phyloP scores from a whole-genome alignment of 2,888 invertebrate species.

The Cataglyphis albicans region DNA sequence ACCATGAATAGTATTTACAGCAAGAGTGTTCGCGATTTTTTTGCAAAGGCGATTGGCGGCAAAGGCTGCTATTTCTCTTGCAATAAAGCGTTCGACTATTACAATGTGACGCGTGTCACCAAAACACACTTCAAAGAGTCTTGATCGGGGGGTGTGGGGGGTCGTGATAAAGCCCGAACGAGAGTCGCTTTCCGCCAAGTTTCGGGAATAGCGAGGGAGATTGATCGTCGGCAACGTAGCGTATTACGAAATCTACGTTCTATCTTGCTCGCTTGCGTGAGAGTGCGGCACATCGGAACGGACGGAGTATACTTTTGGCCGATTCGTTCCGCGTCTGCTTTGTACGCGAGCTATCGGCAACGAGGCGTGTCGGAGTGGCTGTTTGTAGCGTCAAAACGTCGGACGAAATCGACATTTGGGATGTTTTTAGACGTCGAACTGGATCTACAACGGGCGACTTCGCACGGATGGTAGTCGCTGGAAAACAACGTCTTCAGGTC shows the following conservation, averaged over 20 bases:
- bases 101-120: slow-evolving; percentile 29
- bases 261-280: neutral
- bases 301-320: slow-evolving; percentile 35
- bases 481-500: neutral
- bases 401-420: slow-evolving; percentile 41
- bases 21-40: neutral
- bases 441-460: slow-evolving; percentile 1
- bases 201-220: neutral
- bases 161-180: slow-evolving; percentile 18
- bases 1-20: neutral
- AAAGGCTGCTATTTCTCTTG: slow-evolving; percentile 11
- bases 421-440: slow-evolving; percentile 41
- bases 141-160: neutral
- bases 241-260: slow-evolving; percentile 33
- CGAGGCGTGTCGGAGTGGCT: slow-evolving; percentile 59
- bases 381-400: slow-evolving; percentile 58
- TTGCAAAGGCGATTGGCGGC: slow-evolving; percentile 11
- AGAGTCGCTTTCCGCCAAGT: slow-evolving; percentile 14
- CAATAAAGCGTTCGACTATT: slow-evolving; percentile 17
- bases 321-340: slow-evolving; percentile 51
- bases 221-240: slow-evolving; percentile 49
- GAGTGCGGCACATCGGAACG: slow-evolving; percentile 36
- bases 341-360: slow-evolving; percentile 39
- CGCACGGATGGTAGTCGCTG: neutral
- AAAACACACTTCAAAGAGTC: slow-evolving; percentile 6